Evolutionary conservation across 2,888 invertebrate genomes (phyloP), one percentile per base, ranked within the genome.

Genomic region (Heteromurus nitidus): DNA sequence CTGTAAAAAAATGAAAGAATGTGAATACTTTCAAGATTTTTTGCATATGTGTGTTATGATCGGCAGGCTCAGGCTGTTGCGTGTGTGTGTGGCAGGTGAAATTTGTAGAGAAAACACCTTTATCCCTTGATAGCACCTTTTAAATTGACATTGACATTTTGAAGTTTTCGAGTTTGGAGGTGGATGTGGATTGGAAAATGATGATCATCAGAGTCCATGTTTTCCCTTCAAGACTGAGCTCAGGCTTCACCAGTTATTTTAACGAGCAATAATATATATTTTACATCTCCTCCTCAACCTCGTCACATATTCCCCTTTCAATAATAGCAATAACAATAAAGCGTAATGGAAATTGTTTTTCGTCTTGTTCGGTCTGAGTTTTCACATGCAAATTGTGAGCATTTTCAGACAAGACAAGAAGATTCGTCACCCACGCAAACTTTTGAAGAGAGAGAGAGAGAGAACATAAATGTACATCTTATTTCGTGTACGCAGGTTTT

Each of bases 111-210:
- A 26, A 64, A n/a, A 74, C 64, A 74, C 74, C 64, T 73, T 73
- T 65, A 36, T 16, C 64, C 2, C 50, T 50, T 50, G 30, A 20
- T 22, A 64, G 30, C 36, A 67, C 36, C 9, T 30, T 13, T 24
- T 75, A 28, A 67, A 67, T 75, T 75, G 75, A 75, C 75, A 65
- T 67, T 75, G 75, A 75, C 75, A 75, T 75, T 67, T 65, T 31
- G 22, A 50, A 11, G 11, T 50, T 18, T 18, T 50, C 9, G 18
- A n/a, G 5, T 20, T 16, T 30, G 64, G 64, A 64, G 64, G 64
- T 64, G 36, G 64, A 36, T n/a, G n/a, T n/a, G n/a, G n/a, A n/a
- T n/a, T n/a, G n/a, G n/a, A 55, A 22, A n/a, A n/a, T n/a, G n/a
- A n/a, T n/a, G n/a, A n/a, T n/a, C n/a, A n/a, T 22, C 18, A n/a